phyloP scores from a whole-genome alignment of 1,140 invertebrate species.

The Reticulitermes speratus region DNA sequence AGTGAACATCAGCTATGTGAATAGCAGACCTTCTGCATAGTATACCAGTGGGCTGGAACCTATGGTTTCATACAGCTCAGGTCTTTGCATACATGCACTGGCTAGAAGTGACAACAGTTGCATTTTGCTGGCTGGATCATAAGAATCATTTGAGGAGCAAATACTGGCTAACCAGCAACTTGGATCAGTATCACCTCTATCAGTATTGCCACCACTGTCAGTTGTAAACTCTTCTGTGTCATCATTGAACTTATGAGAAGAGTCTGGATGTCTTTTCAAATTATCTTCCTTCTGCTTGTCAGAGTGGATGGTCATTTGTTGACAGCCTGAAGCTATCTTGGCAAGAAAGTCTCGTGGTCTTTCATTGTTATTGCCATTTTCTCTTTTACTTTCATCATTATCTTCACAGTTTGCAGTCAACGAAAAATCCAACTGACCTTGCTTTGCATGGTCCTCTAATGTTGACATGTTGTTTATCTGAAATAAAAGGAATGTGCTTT shows the following conservation, averaged over 20 bases:
- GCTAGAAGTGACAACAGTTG: background rate
- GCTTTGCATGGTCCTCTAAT: no score
- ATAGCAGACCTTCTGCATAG: background rate
- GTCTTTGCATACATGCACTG: background rate
- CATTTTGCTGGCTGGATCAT: background rate
- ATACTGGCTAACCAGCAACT: background rate
- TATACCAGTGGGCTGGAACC: background rate
- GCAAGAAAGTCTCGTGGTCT: background rate
- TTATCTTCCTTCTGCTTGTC: background rate
- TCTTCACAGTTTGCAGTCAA: background rate
- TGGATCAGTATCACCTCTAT: background rate
- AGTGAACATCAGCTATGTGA: background rate
- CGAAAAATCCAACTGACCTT: no score
- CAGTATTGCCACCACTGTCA: background rate
- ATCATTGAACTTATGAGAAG: background rate
- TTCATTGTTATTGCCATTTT: background rate
- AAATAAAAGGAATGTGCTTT: no score
- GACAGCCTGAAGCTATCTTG: background rate
- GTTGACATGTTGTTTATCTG: no score
- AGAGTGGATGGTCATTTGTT: background rate
- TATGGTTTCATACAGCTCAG: constrained; percentile 7
- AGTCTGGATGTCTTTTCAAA: background rate
- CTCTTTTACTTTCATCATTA: background rate
- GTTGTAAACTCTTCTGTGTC: no score
- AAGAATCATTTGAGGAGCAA: background rate